A percentile compares a stretch with the other conserved stretches of the same genome.
Conservation (phyloP, 2,888 invertebrate genomes). For the Dynastes grantii region DNA sequence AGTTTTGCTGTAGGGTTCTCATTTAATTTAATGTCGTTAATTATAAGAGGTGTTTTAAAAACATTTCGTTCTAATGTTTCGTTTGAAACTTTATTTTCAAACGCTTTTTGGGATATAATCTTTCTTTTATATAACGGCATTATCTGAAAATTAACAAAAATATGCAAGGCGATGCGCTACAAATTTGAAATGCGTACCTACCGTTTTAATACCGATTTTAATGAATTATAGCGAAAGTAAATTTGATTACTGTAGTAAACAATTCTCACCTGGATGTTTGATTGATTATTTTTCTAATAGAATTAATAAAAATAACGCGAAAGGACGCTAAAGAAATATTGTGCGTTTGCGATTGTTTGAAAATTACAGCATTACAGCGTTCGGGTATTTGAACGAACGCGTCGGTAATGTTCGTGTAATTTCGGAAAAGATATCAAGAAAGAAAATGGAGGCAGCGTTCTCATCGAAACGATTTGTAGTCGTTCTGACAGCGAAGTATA, state of each 20-base stretch:
- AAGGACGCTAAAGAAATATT: constrained; percentile 10
- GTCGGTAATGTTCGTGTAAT: constrained; percentile 41
- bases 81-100: background rate
- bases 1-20: background rate
- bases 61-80: background rate
- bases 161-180: background rate
- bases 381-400: constrained; percentile 8
- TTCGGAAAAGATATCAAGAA: constrained; percentile 52
- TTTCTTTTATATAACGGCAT: constrained; percentile 36
- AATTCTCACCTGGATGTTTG: too few species aligned
- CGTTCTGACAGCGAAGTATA: constrained; percentile 60
- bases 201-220: too few species aligned
- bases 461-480: constrained; percentile 66
- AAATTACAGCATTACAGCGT: background rate
- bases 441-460: constrained; percentile 61
- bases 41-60: constrained; percentile 11
- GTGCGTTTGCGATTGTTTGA: constrained; percentile 17
- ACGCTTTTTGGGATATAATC: background rate
- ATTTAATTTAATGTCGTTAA: background rate
- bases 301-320: background rate
- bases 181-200: too few species aligned
- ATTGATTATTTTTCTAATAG: background rate
- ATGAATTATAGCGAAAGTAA: too few species aligned
- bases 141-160: background rate
- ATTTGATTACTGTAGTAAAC: too few species aligned